Evolutionary conservation across 2,113 vertebrate species (phyloP).

Genomic region (Charina bottae): DNA sequence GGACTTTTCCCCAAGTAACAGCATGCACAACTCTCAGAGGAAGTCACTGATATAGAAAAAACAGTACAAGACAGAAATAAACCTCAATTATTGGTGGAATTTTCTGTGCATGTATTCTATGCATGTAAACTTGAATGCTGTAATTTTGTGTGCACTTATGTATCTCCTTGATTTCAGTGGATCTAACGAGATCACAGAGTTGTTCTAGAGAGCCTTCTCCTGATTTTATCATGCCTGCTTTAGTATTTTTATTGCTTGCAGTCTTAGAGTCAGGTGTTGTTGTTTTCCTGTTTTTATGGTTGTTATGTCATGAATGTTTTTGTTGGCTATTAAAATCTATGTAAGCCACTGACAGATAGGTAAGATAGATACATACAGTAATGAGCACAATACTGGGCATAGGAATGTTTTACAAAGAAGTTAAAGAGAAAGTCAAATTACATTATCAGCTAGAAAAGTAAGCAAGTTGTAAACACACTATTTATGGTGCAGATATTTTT

Average conservation of each 20-base stretch:
- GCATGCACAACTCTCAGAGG: background rate
- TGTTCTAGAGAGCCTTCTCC: too few relatives aligned
- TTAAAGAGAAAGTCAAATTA: background rate
- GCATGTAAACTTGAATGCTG: background rate
- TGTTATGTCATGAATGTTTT: too few relatives aligned
- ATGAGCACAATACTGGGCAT: background rate
- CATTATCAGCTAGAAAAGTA: background rate
- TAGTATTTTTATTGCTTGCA: too few relatives aligned
- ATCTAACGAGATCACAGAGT: background rate
- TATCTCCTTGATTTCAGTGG: background rate
- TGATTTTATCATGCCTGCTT: too few relatives aligned
- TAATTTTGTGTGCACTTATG: background rate
- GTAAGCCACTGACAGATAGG: too few relatives aligned
- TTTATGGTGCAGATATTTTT: slow-evolving; percentile 36
- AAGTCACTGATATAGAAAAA: background rate
- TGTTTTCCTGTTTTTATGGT: too few relatives aligned
- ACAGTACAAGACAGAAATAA: background rate
- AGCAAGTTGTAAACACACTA: slow-evolving; percentile 1
- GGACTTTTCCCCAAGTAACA: background rate
- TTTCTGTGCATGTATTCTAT: background rate
- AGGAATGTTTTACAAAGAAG: background rate
- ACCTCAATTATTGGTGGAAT: background rate
- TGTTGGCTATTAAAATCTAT: too few relatives aligned
- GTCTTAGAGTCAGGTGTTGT: too few relatives aligned
- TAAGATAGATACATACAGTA: background rate